Conservation (phyloP, 2,797 vertebrate genomes). For the Gymnothorax reevesii region DNA sequence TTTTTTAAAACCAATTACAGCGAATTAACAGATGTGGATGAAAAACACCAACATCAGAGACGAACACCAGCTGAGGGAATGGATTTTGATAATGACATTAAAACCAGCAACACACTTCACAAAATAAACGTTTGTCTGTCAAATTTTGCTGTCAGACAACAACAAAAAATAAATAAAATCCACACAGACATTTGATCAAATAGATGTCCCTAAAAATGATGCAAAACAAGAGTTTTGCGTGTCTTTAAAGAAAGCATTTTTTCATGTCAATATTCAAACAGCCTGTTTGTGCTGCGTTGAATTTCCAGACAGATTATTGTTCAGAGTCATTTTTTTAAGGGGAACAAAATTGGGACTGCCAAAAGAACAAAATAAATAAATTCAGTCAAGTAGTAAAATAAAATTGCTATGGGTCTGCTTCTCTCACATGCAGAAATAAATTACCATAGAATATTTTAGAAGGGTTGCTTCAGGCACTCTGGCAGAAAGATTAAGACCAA, state of each 20-base stretch:
- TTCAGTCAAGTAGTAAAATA: conserved; percentile 21
- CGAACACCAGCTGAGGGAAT: background rate
- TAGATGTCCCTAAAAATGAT: background rate
- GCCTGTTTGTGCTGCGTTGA: background rate
- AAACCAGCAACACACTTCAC: background rate
- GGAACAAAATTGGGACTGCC: conserved; percentile 14
- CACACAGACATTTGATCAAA: conserved; percentile 12
- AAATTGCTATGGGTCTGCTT: conserved; percentile 24
- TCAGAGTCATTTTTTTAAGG: conserved; percentile 14
- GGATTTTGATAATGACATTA: background rate
- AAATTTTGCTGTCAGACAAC: background rate
- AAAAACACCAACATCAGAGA: background rate
- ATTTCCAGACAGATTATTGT: conserved; percentile 16
- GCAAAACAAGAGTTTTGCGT: background rate
- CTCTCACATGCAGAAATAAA: conserved; percentile 17
- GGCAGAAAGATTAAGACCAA: background rate
- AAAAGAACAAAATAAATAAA: conserved; percentile 23
- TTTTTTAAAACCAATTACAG: background rate
- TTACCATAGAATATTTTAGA: conserved; percentile 25
- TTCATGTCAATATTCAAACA: background rate
- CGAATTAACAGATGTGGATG: conserved; percentile 19
- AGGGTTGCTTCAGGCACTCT: conserved; percentile 10
- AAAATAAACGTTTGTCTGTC: background rate
- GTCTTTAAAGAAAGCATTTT: background rate
- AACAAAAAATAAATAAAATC: background rate